Percentiles rank a stretch among this genome's conserved stretches.
Evolutionary conservation across 2,797 vertebrate genomes (phyloP).

Genomic region (Trichosurus vulpecula): DNA sequence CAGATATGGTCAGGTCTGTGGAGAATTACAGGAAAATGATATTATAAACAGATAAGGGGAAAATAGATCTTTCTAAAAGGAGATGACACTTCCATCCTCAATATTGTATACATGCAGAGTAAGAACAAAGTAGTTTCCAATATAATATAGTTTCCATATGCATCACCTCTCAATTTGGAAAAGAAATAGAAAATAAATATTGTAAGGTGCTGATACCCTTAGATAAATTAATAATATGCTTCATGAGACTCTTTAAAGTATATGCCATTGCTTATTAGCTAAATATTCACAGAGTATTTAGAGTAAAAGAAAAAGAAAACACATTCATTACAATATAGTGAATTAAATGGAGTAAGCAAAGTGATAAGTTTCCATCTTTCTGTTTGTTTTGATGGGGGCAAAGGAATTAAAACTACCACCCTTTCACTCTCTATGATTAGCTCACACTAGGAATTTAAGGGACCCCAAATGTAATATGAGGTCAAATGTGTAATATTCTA

Average conservation of each 20-base stretch:
- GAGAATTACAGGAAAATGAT: neutral
- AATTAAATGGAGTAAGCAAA: neutral
- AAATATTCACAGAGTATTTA: neutral
- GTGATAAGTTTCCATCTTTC: neutral
- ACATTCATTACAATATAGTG: neutral
- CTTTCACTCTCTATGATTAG: no score
- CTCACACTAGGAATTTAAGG: no score
- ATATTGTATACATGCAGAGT: neutral
- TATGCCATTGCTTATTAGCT: accelerated
- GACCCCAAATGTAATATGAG: no score
- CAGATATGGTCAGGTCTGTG: neutral
- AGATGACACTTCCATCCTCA: neutral
- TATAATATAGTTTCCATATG: neutral
- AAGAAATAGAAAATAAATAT: neutral
- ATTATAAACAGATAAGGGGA: neutral
- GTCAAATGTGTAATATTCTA: no score
- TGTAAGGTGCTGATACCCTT: neutral
- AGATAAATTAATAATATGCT: neutral
- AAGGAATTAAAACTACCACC: no score
- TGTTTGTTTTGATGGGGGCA: no score
- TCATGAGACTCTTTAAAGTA: neutral
- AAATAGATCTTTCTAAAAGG: neutral
- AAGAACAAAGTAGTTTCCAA: neutral
- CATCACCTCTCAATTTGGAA: neutral
- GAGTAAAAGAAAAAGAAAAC: neutral